Evolutionary conservation across 2,888 invertebrate species (phyloP).

Genomic region (Biston stratarius): DNA sequence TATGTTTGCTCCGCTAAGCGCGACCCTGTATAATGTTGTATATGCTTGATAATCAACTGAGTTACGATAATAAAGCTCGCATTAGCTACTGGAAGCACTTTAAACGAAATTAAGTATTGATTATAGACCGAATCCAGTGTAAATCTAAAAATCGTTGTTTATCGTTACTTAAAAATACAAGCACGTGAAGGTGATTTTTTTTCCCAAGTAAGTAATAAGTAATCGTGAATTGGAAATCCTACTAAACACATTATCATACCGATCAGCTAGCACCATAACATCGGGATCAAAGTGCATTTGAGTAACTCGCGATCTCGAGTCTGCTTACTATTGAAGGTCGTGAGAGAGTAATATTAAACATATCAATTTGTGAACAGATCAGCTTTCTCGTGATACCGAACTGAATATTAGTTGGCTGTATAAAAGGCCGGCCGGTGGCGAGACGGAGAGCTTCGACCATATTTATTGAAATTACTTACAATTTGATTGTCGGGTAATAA

Average conservation of each 20-base stretch:
- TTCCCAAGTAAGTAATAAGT: background rate
- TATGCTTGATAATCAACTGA: too few relatives aligned
- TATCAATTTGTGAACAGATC: conserved; percentile 81
- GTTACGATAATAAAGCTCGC: too few relatives aligned
- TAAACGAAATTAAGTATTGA: too few relatives aligned
- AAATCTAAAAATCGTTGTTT: too few relatives aligned
- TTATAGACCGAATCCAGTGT: too few relatives aligned
- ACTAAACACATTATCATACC: background rate
- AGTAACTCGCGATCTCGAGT: conserved; percentile 28
- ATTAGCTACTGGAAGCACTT: too few relatives aligned
- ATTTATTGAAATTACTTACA: conserved; percentile 86
- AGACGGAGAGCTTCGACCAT: conserved; percentile 69
- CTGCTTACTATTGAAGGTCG: conserved; percentile 64
- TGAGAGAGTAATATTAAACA: conserved; percentile 85
- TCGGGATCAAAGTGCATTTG: conserved; percentile 26
- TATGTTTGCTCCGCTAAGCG: too few relatives aligned
- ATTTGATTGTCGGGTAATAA: conserved; percentile 83
- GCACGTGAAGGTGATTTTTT: background rate
- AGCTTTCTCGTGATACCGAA: conserved; percentile 83
- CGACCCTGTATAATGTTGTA: too few relatives aligned
- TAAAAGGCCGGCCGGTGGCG: conserved; percentile 66
- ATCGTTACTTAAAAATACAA: too few relatives aligned
- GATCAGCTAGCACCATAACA: conserved; percentile 9
- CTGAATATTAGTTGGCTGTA: conserved; percentile 82
- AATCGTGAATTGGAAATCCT: background rate